Percentiles rank a stretch among this genome's conserved stretches.
Conservation (phyloP, 2,797 vertebrate genomes). For the Adrianichthys oophorus region DNA sequence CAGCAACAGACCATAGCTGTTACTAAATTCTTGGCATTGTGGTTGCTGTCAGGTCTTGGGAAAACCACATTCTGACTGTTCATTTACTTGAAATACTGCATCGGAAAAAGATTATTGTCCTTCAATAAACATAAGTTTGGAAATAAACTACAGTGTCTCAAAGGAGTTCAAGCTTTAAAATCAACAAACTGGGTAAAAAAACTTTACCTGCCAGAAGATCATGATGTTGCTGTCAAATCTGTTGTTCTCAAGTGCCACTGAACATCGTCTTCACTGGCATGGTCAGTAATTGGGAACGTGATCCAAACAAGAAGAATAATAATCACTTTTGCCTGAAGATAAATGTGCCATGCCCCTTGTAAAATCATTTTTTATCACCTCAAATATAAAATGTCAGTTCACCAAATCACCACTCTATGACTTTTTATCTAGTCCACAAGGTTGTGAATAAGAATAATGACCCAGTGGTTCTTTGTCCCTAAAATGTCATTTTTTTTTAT, state of each 20-base stretch:
- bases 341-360: not conserved
- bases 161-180: too few relatives aligned
- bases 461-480: not conserved
- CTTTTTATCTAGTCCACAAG: constrained; percentile 3
- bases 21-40: too few relatives aligned
- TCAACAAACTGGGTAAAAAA: too few relatives aligned
- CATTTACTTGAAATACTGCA: too few relatives aligned
- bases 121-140: too few relatives aligned
- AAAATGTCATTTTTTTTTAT: not conserved
- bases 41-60: too few relatives aligned
- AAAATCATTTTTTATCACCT: constrained; percentile 1
- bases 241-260: not conserved
- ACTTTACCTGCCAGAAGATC: too few relatives aligned
- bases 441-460: constrained; percentile 8
- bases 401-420: not conserved
- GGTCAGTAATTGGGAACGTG: not conserved
- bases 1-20: too few relatives aligned
- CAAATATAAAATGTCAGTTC: constrained; percentile 3
- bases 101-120: too few relatives aligned
- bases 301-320: not conserved
- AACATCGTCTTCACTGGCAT: not conserved
- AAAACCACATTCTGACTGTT: too few relatives aligned
- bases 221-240: not conserved
- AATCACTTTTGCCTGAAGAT: not conserved
- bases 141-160: too few relatives aligned